A percentile compares a stretch with the other conserved stretches of the same genome.
These are phyloP conservation scores for Drosophila setifemur DNA, from an alignment of 1,140 invertebrate species.

Conservation along the genomic window DNA sequence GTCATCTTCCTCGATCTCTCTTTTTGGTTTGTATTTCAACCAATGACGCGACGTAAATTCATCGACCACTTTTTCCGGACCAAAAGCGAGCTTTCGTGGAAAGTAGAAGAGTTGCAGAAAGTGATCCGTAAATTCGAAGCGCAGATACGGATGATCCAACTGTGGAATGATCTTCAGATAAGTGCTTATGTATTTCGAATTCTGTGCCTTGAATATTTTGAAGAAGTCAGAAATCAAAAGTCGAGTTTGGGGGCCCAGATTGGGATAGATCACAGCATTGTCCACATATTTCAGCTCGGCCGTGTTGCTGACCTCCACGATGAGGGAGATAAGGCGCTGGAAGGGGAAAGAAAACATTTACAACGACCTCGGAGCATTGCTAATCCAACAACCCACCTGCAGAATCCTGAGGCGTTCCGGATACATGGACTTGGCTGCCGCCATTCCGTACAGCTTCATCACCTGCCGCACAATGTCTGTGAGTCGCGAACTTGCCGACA, in stretches of 20 bases:
- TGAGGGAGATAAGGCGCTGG: slow-evolving; percentile 47
- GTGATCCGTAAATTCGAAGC: slow-evolving; percentile 52
- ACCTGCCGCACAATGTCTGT: slow-evolving; percentile 43
- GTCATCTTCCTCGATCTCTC: slow-evolving; percentile 23
- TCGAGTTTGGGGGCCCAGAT: slow-evolving; percentile 38
- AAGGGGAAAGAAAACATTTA: neutral
- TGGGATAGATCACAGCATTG: slow-evolving; percentile 41
- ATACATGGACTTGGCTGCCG: slow-evolving; percentile 30
- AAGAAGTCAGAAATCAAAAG: slow-evolving; percentile 53
- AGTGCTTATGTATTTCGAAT: slow-evolving; percentile 39
- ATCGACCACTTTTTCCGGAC: slow-evolving; percentile 45
- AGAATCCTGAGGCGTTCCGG: slow-evolving; percentile 30
- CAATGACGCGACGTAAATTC: slow-evolving; percentile 49
- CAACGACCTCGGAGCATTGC: neutral
- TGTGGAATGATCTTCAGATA: slow-evolving; percentile 45
- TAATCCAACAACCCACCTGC: slow-evolving; percentile 12
- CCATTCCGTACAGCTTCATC: slow-evolving; percentile 41
- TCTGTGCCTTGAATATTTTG: slow-evolving; percentile 53
- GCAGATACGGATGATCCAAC: slow-evolving; percentile 47
- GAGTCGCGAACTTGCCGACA: slow-evolving; percentile 23
- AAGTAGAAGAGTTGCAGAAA: slow-evolving; percentile 64
- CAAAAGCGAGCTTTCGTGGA: slow-evolving; percentile 22
- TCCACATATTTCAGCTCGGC: slow-evolving; percentile 52
- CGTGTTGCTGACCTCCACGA: slow-evolving; percentile 61
- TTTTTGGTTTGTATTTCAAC: slow-evolving; percentile 44